Conservation (phyloP, 2,797 vertebrate genomes). For the Xenopus petersii region DNA sequence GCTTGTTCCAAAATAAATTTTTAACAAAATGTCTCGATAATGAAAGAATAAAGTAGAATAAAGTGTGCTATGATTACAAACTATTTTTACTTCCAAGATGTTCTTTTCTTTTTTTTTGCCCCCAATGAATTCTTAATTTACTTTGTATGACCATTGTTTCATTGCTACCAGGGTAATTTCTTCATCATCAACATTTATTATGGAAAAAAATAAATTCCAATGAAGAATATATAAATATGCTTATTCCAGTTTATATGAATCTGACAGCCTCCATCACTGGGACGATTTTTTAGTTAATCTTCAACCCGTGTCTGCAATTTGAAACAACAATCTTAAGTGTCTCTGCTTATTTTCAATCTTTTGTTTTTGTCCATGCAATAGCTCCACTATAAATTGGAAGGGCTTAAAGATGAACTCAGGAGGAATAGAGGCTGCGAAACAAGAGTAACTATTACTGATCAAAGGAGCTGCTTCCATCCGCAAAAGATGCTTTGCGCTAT, state of each 20-base stretch:
- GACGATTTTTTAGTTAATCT: conserved; percentile 34
- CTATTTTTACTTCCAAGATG: too few relatives aligned
- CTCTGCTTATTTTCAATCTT: conserved; percentile 80
- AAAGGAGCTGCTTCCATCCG: conserved; percentile 79
- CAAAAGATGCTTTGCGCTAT: conserved; percentile 80
- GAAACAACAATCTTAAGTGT: conserved; percentile 72
- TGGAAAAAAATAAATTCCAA: background rate
- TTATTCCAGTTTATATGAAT: conserved; percentile 24
- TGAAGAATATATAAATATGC: conserved; percentile 16
- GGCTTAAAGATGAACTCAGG: conserved; percentile 99
- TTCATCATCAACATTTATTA: background rate
- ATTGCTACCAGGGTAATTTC: background rate
- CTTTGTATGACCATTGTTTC: background rate
- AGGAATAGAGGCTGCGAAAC: conserved; percentile 96
- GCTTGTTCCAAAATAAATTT: too few relatives aligned
- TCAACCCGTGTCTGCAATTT: conserved; percentile 63
- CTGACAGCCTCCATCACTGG: conserved; percentile 12
- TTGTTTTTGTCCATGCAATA: conserved; percentile 93
- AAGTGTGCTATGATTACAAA: too few relatives aligned
- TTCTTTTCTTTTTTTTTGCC: too few relatives aligned
- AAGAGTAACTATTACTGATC: conserved; percentile 97
- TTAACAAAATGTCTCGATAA: too few relatives aligned
- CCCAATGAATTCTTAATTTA: background rate
- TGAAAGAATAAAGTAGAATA: too few relatives aligned
- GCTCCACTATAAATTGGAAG: conserved; percentile 99